phyloP scores from a whole-genome alignment of 2,113 vertebrate genomes.

The Lucifuga dentata region DNA sequence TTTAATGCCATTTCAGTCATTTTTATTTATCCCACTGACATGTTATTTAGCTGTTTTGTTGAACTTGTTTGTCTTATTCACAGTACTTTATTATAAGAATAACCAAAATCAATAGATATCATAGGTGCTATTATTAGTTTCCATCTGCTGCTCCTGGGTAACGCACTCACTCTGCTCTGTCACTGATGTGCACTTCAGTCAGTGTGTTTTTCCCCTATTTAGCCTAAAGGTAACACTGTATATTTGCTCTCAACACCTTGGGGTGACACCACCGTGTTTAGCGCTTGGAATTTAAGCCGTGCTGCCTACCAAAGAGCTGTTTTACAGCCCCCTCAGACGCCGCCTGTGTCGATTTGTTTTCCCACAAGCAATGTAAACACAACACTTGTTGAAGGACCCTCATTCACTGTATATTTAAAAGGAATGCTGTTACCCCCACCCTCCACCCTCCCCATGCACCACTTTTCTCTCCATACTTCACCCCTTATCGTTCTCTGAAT shows the following conservation, averaged over 20 bases:
- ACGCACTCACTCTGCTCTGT: constrained; percentile 34
- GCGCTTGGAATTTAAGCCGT: constrained; percentile 66
- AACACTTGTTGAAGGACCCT: constrained; percentile 73
- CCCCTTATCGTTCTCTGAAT: constrained; percentile 44
- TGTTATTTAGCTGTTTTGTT: too few species aligned
- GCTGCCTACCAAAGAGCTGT: constrained; percentile 58
- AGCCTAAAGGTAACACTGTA: constrained; percentile 64
- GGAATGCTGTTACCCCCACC: constrained; percentile 35
- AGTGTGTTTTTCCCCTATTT: constrained; percentile 54
- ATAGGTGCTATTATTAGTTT: constrained; percentile 32
- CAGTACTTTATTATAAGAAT: too few species aligned
- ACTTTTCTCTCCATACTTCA: constrained; percentile 42
- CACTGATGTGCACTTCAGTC: constrained; percentile 50
- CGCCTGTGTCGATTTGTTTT: constrained; percentile 68
- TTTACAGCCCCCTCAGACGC: constrained; percentile 62
- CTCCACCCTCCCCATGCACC: neutral
- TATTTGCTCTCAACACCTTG: constrained; percentile 76
- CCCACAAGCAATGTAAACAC: constrained; percentile 73
- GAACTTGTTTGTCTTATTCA: too few species aligned
- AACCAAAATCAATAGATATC: constrained; percentile 3
- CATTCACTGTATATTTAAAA: constrained; percentile 65
- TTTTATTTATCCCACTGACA: too few species aligned
- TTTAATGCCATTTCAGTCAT: too few species aligned
- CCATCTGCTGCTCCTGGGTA: constrained; percentile 24
- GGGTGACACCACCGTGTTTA: constrained; percentile 61